phyloP scores from a whole-genome alignment of 1,140 invertebrate genomes.

The Lethrus apterus region DNA sequence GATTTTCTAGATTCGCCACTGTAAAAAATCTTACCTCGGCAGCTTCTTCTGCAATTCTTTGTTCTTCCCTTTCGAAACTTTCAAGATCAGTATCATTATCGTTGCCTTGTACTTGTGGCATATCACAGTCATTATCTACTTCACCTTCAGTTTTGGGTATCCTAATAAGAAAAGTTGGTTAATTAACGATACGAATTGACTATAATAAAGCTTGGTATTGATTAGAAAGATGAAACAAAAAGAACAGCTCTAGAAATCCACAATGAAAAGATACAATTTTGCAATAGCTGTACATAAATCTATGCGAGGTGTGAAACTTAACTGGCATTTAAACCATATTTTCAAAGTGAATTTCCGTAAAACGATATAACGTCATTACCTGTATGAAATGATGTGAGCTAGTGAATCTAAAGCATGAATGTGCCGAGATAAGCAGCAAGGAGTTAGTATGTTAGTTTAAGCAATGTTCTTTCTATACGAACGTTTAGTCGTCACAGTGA shows the following conservation, averaged over 20 bases:
- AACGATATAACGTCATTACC: background rate
- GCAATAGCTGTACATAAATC: too few relatives aligned
- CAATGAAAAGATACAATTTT: too few relatives aligned
- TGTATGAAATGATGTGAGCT: background rate
- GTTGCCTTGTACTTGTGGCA: conserved; percentile 23
- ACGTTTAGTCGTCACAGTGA: too few relatives aligned
- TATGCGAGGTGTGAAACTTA: too few relatives aligned
- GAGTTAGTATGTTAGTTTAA: conserved; percentile 1
- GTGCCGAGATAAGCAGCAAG: conserved; percentile 8
- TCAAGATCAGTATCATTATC: conserved; percentile 39
- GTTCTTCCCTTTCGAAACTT: conserved; percentile 46
- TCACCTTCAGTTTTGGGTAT: conserved; percentile 20
- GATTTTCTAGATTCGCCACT: too few relatives aligned
- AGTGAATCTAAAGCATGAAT: background rate
- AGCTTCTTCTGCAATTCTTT: conserved; percentile 44
- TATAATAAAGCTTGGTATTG: background rate
- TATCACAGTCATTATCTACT: conserved; percentile 37
- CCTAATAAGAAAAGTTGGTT: conserved; percentile 6
- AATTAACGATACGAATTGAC: conserved; percentile 7
- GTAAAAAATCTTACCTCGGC: conserved; percentile 37
- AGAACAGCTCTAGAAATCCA: too few relatives aligned
- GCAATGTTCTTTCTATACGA: too few relatives aligned
- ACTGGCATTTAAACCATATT: background rate
- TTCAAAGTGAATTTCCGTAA: background rate
- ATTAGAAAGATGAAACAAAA: background rate